Evolutionary conservation across 2,888 invertebrate species (phyloP).

Genomic region (Aphidius colemani): DNA sequence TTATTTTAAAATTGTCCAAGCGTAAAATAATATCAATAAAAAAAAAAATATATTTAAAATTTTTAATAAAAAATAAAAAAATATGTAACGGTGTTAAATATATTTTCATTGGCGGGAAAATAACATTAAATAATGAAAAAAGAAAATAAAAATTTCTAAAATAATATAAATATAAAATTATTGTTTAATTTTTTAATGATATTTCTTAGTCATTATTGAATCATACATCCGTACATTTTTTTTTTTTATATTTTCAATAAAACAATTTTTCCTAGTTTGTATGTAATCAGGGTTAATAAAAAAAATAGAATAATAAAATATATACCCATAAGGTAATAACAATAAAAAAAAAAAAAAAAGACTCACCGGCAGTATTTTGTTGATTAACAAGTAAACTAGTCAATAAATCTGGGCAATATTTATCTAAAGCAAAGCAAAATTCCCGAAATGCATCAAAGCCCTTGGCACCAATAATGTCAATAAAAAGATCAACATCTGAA

Average conservation of each 20-base stretch:
- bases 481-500: slow-evolving; percentile 50
- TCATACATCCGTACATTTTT: neutral
- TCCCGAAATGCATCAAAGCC: slow-evolving; percentile 52
- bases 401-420: slow-evolving; percentile 50
- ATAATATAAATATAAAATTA: no score
- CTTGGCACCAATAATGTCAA: slow-evolving; percentile 49
- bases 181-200: no score
- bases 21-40: no score
- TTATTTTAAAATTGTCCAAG: no score
- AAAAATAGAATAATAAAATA: neutral
- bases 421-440: slow-evolving; percentile 51
- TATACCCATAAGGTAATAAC: neutral
- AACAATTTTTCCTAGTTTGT: neutral
- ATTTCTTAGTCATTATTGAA: no score
- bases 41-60: no score
- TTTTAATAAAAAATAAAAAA: no score
- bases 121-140: slow-evolving; percentile 2
- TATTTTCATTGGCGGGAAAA: no score
- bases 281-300: neutral
- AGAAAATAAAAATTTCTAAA: neutral
- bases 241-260: neutral
- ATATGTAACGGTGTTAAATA: no score
- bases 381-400: slow-evolving; percentile 50
- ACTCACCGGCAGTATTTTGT: slow-evolving; percentile 46
- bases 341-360: slow-evolving; percentile 9